Percentiles rank a stretch among this genome's conserved stretches.
Evolutionary conservation across 2,113 vertebrate genomes (phyloP).

Genomic region (Pholis gunnellus): DNA sequence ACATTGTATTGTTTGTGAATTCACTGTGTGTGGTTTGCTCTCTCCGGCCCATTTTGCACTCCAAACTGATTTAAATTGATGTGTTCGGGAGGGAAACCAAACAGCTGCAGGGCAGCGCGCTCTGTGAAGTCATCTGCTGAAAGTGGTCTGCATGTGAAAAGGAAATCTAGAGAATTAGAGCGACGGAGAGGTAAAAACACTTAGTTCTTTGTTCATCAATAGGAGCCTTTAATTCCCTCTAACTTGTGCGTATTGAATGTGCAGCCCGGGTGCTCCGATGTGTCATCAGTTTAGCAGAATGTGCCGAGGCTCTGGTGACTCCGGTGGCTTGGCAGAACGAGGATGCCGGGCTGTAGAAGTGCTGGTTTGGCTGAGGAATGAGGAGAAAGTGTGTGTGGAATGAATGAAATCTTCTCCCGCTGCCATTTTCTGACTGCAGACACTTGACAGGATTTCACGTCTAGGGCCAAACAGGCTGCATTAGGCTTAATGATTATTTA

Average conservation of each 20-base stretch:
- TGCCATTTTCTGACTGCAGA: conserved; percentile 69
- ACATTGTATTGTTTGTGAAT: not conserved
- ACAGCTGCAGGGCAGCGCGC: not conserved
- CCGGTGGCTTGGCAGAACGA: conserved; percentile 57
- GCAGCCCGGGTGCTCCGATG: conserved; percentile 32
- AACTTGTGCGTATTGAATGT: conserved; percentile 25
- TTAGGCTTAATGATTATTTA: conserved; percentile 67
- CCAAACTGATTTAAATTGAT: not conserved
- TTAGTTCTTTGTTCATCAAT: conserved; percentile 12
- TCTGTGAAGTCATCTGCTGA: conserved; percentile 22
- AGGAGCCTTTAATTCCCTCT: conserved; percentile 4
- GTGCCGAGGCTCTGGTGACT: conserved; percentile 54
- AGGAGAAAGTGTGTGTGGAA: conserved; percentile 72
- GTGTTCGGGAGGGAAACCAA: conserved; percentile 1
- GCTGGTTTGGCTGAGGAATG: conserved; percentile 71
- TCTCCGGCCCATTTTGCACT: not conserved
- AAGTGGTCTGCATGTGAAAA: conserved; percentile 16
- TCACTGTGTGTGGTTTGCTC: not conserved
- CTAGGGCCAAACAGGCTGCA: conserved; percentile 30
- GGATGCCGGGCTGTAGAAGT: conserved; percentile 63
- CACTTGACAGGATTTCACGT: conserved; percentile 57
- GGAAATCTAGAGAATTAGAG: not conserved
- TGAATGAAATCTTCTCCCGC: conserved; percentile 71
- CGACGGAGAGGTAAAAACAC: not conserved
- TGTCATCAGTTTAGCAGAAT: conserved; percentile 61